Base-by-base conservation (phyloP, 2,888 invertebrate species). In the Piscicola geometra region DNA sequence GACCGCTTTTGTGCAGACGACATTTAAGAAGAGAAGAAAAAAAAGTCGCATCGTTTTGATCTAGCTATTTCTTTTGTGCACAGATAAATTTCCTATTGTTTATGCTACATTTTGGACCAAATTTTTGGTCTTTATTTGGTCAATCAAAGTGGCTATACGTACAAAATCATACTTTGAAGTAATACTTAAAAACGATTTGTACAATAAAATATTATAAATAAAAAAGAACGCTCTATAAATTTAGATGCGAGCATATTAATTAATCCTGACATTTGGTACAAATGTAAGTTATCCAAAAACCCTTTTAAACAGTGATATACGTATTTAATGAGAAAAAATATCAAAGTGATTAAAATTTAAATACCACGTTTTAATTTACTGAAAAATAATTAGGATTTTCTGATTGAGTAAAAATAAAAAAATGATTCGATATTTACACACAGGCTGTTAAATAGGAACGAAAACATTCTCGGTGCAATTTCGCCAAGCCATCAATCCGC, bases 241-340 rank as follows among this genome's bases (percentile, higher is more conserved):
- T 56, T 56, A 5, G 5, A 9, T 41, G 9, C 41, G 41, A 56
- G 60, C 60, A 56, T 56, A 56, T 56, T 56, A 56, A 56, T 56
- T 56, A 56, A 56, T 56, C n/a, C n/a, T 56, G 60, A 56, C 60
- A 56, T 25, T 56, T 25, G 21, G 60, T 25, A 56, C 60, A 56
- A 56, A 56, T 56, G 60, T 56, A 56, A 56, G 60, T 56, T 56
- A 56, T 56, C 60, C 60, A 56, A 56, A 25, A 56, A 56, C 60
- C 60, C 60, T 56, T 56, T 56, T 56, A 41, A 18, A 25, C 60
- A 56, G 21, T 56, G 21, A 5, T 56, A 56, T 56, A 56, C 21
- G 9, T n/a, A 25, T 56, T 56, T 18, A 56, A 56, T 18, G n/a
- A 56, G n/a, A 47, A 47, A 47, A 47, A 15, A 15, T 47, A 15